phyloP scores from a whole-genome alignment of 2,888 invertebrate species.

The Rutpela maculata region DNA sequence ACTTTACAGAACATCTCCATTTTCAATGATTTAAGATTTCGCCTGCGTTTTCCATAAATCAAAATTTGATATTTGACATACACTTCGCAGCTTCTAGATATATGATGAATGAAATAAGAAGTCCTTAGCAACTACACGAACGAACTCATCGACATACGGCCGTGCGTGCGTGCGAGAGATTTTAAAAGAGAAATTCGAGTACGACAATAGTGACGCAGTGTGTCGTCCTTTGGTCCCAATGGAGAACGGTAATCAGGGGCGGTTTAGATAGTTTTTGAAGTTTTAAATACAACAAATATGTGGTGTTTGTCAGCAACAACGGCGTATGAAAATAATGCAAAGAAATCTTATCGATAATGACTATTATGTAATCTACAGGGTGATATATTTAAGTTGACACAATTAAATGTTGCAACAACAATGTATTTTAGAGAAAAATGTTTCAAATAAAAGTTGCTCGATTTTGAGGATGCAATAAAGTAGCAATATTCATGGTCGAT shows the following conservation, averaged over 20 bases:
- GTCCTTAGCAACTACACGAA: slow-evolving; percentile 25
- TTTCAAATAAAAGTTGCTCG: too few relatives aligned
- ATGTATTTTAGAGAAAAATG: too few relatives aligned
- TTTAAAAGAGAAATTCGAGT: slow-evolving; percentile 30
- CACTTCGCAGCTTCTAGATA: slow-evolving; percentile 32
- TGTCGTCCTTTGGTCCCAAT: slow-evolving; percentile 14
- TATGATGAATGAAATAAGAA: slow-evolving; percentile 28
- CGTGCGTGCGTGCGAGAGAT: slow-evolving; percentile 11
- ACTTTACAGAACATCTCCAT: slow-evolving; percentile 29
- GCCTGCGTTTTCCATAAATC: slow-evolving; percentile 30
- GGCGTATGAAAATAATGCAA: too few relatives aligned
- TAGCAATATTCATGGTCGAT: too few relatives aligned
- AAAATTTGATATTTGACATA: slow-evolving; percentile 38
- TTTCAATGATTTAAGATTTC: slow-evolving; percentile 11
- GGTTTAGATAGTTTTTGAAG: slow-evolving; percentile 1
- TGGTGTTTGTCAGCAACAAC: too few relatives aligned
- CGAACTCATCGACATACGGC: slow-evolving; percentile 15
- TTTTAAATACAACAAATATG: too few relatives aligned
- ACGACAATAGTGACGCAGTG: slow-evolving; percentile 28
- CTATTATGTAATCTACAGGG: too few relatives aligned
- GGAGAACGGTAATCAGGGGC: background rate
- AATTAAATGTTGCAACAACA: too few relatives aligned
- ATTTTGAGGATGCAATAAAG: too few relatives aligned
- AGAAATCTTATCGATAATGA: too few relatives aligned
- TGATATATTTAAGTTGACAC: too few relatives aligned